phyloP scores from a whole-genome alignment of 1,140 invertebrate species.

The Lethrus apterus region DNA sequence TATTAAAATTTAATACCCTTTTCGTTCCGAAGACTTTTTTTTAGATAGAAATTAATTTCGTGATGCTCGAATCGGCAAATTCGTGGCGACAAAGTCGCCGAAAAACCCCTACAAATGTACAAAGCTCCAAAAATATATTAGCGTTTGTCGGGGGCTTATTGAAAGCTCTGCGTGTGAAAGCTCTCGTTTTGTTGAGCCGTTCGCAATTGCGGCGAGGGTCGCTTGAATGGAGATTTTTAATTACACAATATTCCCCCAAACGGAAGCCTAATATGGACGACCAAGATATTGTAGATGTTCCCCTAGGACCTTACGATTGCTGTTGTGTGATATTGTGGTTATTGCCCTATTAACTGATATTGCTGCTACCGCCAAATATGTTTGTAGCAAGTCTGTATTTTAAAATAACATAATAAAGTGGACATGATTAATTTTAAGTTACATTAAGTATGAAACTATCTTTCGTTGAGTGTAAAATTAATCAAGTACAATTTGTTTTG shows the following conservation, averaged over 20 bases:
- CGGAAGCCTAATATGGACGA: no score
- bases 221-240: constrained; percentile 25
- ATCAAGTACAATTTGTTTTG: no score
- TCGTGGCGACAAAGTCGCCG: background rate
- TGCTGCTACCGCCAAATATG: no score
- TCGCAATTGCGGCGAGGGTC: constrained; percentile 20
- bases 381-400: no score
- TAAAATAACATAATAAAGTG: no score
- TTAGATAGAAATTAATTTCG: constrained; percentile 9
- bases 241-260: constrained; percentile 20
- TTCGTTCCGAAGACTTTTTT: constrained; percentile 5
- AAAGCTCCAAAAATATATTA: constrained; percentile 21
- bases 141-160: constrained; percentile 23
- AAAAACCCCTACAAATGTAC: constrained; percentile 7
- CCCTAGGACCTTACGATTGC: no score
- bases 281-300: no score
- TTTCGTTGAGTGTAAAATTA: no score
- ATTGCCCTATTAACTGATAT: no score
- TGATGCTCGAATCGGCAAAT: constrained; percentile 3
- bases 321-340: no score
- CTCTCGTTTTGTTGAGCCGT: constrained; percentile 23
- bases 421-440: no score
- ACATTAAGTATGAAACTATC: no score
- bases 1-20: constrained; percentile 5
- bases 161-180: constrained; percentile 25